Conservation (phyloP, 2,888 invertebrate species). For the Apodemia zela region DNA sequence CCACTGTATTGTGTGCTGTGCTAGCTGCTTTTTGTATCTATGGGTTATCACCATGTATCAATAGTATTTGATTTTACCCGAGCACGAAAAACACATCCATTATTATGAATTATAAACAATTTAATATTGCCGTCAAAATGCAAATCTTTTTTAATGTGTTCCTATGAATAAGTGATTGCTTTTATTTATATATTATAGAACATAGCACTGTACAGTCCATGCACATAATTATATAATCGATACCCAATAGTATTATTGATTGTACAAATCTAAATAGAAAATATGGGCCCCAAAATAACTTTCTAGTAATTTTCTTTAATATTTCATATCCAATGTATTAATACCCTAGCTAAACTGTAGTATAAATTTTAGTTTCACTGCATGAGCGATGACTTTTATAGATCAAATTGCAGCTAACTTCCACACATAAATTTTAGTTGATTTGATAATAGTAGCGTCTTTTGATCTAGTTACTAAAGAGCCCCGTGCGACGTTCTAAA, state of each 20-base stretch:
- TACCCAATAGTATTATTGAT: neutral
- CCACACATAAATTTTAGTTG: slow-evolving; percentile 56
- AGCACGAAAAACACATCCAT: slow-evolving; percentile 49
- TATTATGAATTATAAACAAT: slow-evolving; percentile 14
- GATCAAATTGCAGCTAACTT: slow-evolving; percentile 77
- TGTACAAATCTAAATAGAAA: neutral
- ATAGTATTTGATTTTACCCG: slow-evolving; percentile 63
- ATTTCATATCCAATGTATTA: slow-evolving; percentile 7
- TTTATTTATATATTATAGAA: slow-evolving; percentile 46
- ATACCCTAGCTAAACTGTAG: slow-evolving; percentile 32
- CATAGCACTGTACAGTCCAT: slow-evolving; percentile 69
- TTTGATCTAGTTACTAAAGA: slow-evolving; percentile 51
- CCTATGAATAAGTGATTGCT: slow-evolving; percentile 33
- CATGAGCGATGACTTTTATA: slow-evolving; percentile 71
- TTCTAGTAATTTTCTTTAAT: slow-evolving; percentile 5
- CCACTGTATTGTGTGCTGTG: slow-evolving; percentile 79
- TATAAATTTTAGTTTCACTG: slow-evolving; percentile 46
- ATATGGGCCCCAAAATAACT: slow-evolving; percentile 1
- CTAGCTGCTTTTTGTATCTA: slow-evolving; percentile 81
- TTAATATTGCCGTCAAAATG: slow-evolving; percentile 25
- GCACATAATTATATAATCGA: slow-evolving; percentile 43
- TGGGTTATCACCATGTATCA: slow-evolving; percentile 75
- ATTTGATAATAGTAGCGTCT: slow-evolving; percentile 58
- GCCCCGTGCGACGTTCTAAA: slow-evolving; percentile 43
- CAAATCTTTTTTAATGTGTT: slow-evolving; percentile 23